Conservation (phyloP, 2,797 vertebrate species). For the Pangasius krempfi region DNA sequence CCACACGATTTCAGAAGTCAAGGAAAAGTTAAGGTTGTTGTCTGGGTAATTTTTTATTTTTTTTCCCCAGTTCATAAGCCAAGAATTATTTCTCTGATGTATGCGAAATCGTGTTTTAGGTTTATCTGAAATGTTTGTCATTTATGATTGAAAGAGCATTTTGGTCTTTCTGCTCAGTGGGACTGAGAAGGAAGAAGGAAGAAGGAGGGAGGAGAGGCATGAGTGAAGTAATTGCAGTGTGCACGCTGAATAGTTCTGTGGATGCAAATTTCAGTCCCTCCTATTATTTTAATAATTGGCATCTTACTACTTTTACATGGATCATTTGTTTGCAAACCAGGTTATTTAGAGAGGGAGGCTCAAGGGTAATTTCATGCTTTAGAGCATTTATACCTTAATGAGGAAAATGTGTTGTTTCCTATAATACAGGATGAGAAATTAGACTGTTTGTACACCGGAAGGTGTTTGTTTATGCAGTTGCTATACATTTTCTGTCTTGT, state of each 20-base stretch:
- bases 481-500: background rate
- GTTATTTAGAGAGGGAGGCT: conserved; percentile 94
- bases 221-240: conserved; percentile 60
- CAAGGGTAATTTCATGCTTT: conserved; percentile 99
- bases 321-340: conserved; percentile 98
- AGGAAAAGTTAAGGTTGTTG: background rate
- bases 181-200: conserved; percentile 59
- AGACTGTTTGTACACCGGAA: conserved; percentile 26
- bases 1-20: background rate
- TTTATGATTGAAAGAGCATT: conserved; percentile 57
- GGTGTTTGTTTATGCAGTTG: conserved; percentile 43
- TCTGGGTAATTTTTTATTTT: background rate
- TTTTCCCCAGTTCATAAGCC: background rate
- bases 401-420: conserved; percentile 96
- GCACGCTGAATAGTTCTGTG: conserved; percentile 76
- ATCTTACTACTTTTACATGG: conserved; percentile 89
- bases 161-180: conserved; percentile 55
- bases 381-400: conserved; percentile 98
- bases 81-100: background rate
- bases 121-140: background rate
- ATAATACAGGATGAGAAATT: conserved; percentile 59
- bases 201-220: conserved; percentile 61
- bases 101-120: conserved; percentile 11
- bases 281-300: conserved; percentile 95
- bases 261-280: conserved; percentile 90